These are phyloP conservation scores for Mycetomoellerius zeteki DNA, from an alignment of 1,140 invertebrate genomes.

Conservation along the genomic window DNA sequence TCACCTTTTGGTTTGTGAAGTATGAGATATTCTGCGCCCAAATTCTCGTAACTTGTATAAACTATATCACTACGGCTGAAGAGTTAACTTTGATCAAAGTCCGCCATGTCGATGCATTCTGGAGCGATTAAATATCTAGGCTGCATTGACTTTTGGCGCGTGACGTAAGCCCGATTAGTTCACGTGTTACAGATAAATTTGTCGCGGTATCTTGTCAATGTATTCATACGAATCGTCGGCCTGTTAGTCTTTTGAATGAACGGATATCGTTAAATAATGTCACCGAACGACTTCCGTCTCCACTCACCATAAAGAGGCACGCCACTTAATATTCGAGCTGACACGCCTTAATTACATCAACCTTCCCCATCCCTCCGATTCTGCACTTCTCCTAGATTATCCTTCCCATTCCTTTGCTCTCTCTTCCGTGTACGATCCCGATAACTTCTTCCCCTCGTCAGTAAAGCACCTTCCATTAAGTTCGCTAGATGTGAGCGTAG, in stretches of 20 bases:
- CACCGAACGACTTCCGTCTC: constrained; percentile 65
- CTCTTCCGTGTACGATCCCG: neutral
- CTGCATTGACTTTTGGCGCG: neutral
- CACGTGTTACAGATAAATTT: neutral
- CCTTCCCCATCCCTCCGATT: constrained; percentile 59
- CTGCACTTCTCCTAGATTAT: neutral
- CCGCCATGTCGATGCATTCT: neutral
- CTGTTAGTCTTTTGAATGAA: neutral
- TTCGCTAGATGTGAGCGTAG: neutral
- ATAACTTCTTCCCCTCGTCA: neutral
- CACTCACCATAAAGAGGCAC: constrained; percentile 38
- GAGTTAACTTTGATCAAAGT: neutral
- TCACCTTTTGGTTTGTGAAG: neutral
- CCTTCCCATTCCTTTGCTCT: neutral
- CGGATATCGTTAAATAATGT: constrained; percentile 68
- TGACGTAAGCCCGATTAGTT: neutral
- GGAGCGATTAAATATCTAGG: neutral
- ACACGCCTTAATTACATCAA: constrained; percentile 74
- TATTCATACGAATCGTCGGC: neutral
- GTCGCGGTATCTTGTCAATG: neutral
- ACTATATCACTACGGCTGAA: neutral
- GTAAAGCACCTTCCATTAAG: constrained; percentile 7
- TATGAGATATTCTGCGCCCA: neutral
- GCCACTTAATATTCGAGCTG: constrained; percentile 68
- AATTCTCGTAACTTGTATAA: neutral